These are phyloP conservation scores for Saxidomus purpurata DNA, from an alignment of 1,140 invertebrate species.

Conservation along the genomic window DNA sequence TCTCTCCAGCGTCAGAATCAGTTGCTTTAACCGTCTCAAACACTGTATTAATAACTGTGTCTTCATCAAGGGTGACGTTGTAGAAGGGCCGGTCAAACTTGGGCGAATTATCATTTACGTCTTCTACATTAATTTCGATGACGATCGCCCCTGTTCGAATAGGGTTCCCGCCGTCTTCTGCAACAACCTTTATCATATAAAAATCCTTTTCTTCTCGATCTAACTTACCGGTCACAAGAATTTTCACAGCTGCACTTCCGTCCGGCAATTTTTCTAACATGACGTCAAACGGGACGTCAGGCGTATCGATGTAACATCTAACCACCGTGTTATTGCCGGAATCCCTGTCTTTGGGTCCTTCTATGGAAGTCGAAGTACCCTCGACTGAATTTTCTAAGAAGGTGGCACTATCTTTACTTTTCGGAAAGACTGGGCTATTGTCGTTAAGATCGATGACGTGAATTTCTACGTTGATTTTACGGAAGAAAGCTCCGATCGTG, in stretches of 20 bases:
- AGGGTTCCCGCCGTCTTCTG: slow-evolving; percentile 94
- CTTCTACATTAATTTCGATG: slow-evolving; percentile 87
- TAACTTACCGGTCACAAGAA: slow-evolving; percentile 85
- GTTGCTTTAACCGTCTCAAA: slow-evolving; percentile 77
- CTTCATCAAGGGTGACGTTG: slow-evolving; percentile 92
- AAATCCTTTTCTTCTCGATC: slow-evolving; percentile 96
- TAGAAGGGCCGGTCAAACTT: slow-evolving; percentile 88
- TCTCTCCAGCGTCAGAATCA: slow-evolving; percentile 79
- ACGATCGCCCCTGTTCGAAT: slow-evolving; percentile 87
- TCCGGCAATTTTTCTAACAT: slow-evolving; percentile 69
- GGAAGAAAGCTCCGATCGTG: slow-evolving; percentile 75
- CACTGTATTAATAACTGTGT: slow-evolving; percentile 61
- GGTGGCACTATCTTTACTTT: not conserved
- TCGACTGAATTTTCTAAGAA: slow-evolving; percentile 73
- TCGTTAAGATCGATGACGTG: slow-evolving; percentile 95
- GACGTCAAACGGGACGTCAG: slow-evolving; percentile 74
- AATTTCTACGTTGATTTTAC: slow-evolving; percentile 89
- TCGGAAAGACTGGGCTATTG: slow-evolving; percentile 93
- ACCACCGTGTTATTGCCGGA: slow-evolving; percentile 75
- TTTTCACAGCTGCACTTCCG: slow-evolving; percentile 72
- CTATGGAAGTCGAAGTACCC: slow-evolving; percentile 66
- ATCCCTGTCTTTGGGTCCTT: slow-evolving; percentile 77
- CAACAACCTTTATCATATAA: slow-evolving; percentile 95
- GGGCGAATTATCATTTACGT: slow-evolving; percentile 97
- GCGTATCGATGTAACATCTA: slow-evolving; percentile 69